Evolutionary conservation across 2,888 invertebrate genomes (phyloP).

Genomic region (Choreutis nemorana): DNA sequence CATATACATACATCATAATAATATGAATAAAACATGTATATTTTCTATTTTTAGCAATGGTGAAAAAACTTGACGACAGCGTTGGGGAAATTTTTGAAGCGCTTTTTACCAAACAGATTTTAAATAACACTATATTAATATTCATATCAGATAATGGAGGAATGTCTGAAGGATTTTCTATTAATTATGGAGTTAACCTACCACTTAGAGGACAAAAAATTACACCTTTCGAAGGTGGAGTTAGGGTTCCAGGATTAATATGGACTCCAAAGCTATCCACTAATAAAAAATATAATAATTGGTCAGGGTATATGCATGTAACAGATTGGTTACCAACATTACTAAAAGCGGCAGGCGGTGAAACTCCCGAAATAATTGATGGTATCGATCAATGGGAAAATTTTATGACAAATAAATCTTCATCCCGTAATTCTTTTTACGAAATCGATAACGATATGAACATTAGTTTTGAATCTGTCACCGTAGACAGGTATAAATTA

Average conservation of each 20-base stretch:
- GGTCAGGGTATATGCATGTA: conserved; percentile 72
- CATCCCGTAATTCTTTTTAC: conserved; percentile 30
- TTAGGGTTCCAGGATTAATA: conserved; percentile 75
- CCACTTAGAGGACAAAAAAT: conserved; percentile 81
- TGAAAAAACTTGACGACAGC: conserved; percentile 84
- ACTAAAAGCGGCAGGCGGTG: conserved; percentile 33
- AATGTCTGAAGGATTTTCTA: conserved; percentile 73
- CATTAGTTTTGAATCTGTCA: conserved; percentile 34
- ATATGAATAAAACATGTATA: too few species aligned
- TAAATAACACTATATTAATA: conserved; percentile 82
- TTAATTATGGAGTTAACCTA: conserved; percentile 81
- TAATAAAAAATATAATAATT: conserved; percentile 41
- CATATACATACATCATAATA: too few species aligned
- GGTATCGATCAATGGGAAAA: conserved; percentile 43
- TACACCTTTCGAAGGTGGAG: conserved; percentile 85
- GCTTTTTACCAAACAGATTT: conserved; percentile 70
- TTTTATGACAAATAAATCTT: conserved; percentile 25
- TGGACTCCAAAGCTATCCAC: too few species aligned
- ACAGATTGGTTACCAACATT: conserved; percentile 86
- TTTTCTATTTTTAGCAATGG: conserved; percentile 78
- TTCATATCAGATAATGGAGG: conserved; percentile 92
- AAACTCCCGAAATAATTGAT: conserved; percentile 29
- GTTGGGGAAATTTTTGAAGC: conserved; percentile 79
- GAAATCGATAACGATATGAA: conserved; percentile 41
- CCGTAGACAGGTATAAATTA: conserved; percentile 35